Evolutionary conservation across 2,113 vertebrate species (phyloP).

Genomic region (Pampusana beccarii): DNA sequence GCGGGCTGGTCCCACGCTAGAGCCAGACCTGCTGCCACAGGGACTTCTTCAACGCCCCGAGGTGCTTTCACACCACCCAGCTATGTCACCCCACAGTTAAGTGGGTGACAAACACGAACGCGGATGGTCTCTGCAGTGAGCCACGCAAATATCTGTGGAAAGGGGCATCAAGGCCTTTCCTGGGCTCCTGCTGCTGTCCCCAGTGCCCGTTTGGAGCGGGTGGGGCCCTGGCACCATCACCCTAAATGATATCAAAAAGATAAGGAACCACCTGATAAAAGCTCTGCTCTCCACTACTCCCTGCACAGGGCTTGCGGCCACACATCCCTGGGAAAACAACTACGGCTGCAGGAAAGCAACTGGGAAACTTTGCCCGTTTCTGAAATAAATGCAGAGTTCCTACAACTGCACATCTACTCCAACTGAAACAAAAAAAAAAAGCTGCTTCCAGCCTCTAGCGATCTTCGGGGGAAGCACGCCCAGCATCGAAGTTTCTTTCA

Average conservation of each 20-base stretch:
- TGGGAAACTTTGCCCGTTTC: neutral
- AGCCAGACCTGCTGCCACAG: neutral
- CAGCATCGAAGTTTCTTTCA: neutral
- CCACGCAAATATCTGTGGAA: neutral
- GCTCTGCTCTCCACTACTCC: neutral
- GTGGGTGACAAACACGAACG: fast-evolving
- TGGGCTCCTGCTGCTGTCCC: neutral
- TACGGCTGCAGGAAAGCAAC: fast-evolving
- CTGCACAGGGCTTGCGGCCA: neutral
- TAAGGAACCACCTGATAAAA: neutral
- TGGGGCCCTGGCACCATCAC: neutral
- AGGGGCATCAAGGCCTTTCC: neutral
- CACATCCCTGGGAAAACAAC: neutral
- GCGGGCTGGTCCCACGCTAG: neutral
- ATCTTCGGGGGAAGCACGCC: neutral
- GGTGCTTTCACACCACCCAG: fast-evolving
- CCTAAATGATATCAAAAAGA: neutral
- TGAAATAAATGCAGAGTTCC: neutral
- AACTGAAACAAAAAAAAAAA: neutral
- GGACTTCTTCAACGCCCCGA: fast-evolving
- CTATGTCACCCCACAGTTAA: neutral
- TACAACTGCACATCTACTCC: neutral
- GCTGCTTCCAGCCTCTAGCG: neutral
- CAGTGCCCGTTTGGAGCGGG: neutral
- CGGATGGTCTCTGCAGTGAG: neutral